Evolutionary conservation across 37 sponge, comb jelly and placozoan genomes (phyloP), one percentile per base, ranked within the genome.

Genomic region (Halichondria panicea): DNA sequence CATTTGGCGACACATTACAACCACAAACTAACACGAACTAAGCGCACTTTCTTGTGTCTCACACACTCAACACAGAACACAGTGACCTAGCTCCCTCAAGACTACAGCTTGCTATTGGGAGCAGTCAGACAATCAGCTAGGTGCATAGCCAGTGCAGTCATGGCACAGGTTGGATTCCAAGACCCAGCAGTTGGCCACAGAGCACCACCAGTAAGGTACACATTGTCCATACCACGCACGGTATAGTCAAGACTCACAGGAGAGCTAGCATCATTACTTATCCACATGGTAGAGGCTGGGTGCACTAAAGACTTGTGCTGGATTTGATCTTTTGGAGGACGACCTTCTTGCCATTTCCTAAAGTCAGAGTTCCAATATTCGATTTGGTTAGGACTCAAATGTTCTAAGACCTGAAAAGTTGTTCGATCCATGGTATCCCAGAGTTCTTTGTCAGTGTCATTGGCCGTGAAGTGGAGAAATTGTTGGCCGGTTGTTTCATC

Each of bases 261-360:
- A n/a, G 84, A 42, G 6, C 31, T 66, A 30, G 21, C 43, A 52
- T 67, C 68, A 28, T 67, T 45, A 32, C 84, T 76, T 25, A 83
- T 56, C 84, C 84, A 75, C 75, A 83, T 73, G 5, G 84, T 83
- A 18, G 84, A 83, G 13, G 68, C 76, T 18, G 70, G 72, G 31
- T 83, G 84, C 31, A 75, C 84, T 8, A 66, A 13, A 31, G 43
- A 31, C 4, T 30, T 40, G n/a, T 22, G 33, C 22, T 69, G 76
- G 39, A 75, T 83, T 45, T 55, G 11, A 3, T 75, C 70, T 43
- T 50, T 13, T 2, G 70, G 25, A 11, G 76, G 76, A 28, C 84
- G 66, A 5, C 24, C 27, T 0, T 24, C 48, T 28, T 48, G 52
- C 52, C 19, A 36, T 4, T 55, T 57, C n/a, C 32, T 27, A 24